These are phyloP conservation scores for Danio choprae DNA, from an alignment of 2,797 vertebrate genomes.

Conservation along the genomic window DNA sequence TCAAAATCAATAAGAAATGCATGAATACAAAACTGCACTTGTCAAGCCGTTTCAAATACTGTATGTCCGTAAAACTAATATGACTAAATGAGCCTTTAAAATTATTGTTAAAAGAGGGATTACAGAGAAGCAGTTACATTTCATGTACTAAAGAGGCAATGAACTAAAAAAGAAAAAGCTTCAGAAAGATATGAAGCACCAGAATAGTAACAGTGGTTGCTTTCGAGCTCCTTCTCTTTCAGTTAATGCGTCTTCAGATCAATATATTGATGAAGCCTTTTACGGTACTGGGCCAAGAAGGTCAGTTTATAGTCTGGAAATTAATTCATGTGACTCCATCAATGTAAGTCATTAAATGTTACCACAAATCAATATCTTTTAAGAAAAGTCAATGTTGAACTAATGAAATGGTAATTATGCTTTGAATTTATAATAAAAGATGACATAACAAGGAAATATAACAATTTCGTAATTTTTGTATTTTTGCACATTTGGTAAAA, in stretches of 20 bases:
- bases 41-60: not conserved
- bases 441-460: not conserved
- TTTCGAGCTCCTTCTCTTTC: slow-evolving; percentile 17
- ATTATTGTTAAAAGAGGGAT: not conserved
- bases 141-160: not conserved
- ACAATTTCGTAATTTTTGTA: not conserved
- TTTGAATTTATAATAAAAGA: not conserved
- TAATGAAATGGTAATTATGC: not conserved
- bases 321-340: not conserved
- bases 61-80: not conserved
- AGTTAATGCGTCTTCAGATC: slow-evolving; percentile 24
- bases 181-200: not conserved
- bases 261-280: slow-evolving; percentile 32
- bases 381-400: not conserved
- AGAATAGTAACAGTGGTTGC: not conserved
- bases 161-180: not conserved
- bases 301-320: slow-evolving; percentile 18
- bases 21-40: not conserved
- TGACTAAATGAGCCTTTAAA: not conserved
- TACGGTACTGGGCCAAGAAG: slow-evolving; percentile 15
- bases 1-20: not conserved
- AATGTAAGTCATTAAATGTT: not conserved
- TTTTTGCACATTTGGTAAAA: not conserved
- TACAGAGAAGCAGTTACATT: not conserved
- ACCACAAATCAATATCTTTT: not conserved